phyloP scores from a whole-genome alignment of 2,888 invertebrate genomes.

The Netelia melanura region DNA sequence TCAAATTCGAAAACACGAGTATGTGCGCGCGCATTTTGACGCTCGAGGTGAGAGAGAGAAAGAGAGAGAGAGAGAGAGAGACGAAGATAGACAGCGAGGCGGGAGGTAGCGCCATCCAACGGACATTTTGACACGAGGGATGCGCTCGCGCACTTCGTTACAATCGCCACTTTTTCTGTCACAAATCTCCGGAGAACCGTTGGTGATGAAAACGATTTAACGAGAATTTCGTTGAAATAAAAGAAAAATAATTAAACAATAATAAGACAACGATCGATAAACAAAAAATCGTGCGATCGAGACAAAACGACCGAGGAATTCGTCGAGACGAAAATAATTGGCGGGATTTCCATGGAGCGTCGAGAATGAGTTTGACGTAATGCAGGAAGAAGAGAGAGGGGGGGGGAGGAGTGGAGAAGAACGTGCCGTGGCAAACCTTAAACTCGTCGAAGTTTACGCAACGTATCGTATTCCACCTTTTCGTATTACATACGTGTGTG shows the following conservation, averaged over 20 bases:
- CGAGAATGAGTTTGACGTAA: neutral
- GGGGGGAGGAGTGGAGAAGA: neutral
- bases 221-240: neutral
- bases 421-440: neutral
- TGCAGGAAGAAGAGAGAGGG: neutral
- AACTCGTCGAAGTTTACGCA: neutral
- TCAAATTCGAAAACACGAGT: constrained; percentile 74
- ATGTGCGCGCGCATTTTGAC: constrained; percentile 49
- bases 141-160: constrained; percentile 18
- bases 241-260: neutral
- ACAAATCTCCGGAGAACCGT: neutral
- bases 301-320: neutral
- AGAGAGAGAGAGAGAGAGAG: constrained; percentile 34
- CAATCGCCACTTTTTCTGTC: constrained; percentile 16
- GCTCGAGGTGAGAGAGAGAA: constrained; percentile 9
- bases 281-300: neutral
- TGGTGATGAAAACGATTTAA: neutral
- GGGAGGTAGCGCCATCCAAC: constrained; percentile 26
- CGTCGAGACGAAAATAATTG: neutral
- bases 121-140: constrained; percentile 35
- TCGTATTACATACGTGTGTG: neutral
- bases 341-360: neutral
- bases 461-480: neutral
- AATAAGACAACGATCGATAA: constrained; percentile 35
- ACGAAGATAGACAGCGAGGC: neutral